These are phyloP conservation scores for Ploceus nigricollis DNA, from an alignment of 2,113 vertebrate genomes.

Conservation along the genomic window DNA sequence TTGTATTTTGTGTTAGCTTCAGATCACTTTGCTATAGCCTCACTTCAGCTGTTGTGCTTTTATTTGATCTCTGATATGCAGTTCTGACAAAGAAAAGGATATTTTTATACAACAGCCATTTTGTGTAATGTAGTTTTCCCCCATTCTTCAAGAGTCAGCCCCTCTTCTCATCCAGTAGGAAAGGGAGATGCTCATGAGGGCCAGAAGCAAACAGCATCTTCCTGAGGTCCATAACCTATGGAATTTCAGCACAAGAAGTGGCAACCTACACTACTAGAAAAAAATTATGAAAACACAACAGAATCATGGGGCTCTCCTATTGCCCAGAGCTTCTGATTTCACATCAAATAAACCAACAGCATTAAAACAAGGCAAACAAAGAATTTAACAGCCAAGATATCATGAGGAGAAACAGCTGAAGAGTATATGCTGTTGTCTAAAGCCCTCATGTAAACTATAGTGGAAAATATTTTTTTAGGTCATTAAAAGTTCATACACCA, in stretches of 20 bases:
- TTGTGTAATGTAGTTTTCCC: neutral
- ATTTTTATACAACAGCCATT: neutral
- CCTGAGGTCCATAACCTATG: neutral
- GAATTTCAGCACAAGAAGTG: neutral
- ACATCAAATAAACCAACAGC: neutral
- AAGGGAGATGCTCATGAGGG: neutral
- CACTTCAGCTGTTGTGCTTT: neutral
- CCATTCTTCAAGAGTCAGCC: neutral
- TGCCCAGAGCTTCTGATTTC: neutral
- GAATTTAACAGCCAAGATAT: neutral
- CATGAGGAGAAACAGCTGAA: neutral
- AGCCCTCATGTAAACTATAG: neutral
- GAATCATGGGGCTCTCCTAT: neutral
- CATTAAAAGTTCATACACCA: neutral
- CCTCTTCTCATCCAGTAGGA: neutral
- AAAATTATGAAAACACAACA: neutral
- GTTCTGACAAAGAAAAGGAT: neutral
- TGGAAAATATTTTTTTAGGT: neutral
- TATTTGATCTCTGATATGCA: neutral
- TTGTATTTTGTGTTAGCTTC: neutral
- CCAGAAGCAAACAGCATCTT: neutral
- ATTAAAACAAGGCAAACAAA: neutral
- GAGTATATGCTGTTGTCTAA: neutral
- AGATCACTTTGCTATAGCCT: neutral
- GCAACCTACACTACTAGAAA: neutral